Base-by-base conservation (phyloP, 2,797 vertebrate genomes). In the Argyrosomus regius region DNA sequence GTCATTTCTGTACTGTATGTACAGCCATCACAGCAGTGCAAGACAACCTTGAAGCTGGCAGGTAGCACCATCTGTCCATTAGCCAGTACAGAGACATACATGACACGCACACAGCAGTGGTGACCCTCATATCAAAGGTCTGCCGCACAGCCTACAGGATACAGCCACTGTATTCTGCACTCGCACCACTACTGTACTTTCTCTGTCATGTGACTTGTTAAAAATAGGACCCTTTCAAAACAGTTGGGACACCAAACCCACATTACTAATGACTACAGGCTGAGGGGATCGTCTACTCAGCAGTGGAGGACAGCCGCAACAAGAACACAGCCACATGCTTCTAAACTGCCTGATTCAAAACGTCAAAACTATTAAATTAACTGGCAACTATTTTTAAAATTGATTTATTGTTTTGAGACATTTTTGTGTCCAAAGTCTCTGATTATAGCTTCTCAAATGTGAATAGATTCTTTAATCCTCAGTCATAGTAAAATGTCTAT, bases 1-100 rank as follows among this genome's bases (percentile, higher is more conserved):
- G 46, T 14, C 3, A 11, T 22, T n/a, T 50, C 65, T 81, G 72
- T 6, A 10, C n/a, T 28, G 49, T 20, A 54, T n/a, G 41, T 35
- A 17, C 58, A 76, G 71, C 53, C 50, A 31, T 76, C 56, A 31
- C 61, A 58, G 57, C 73, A 16, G 72, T 54, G 49, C 24, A 63
- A 80, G 70, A 81, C 73, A 78, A 85, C 88, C 87, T 88, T 89
- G 81, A 78, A 84, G 78, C 20, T 86, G 73, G 80, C 77, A 86
- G 87, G 80, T 58, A 83, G 77, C 31, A 63, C 88, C 88, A 78
- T 89, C 77, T 87, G 79, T 87, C 82, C 83, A 72, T 80, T 81
- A 86, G 86, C 66, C 59, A 24, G 58, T 46, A 56, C 72, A 56
- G 67, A 46, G 31, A 53, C 59, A 65, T 53, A 83, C 68, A 43